Base-by-base conservation (phyloP, 2,888 invertebrate genomes). In the Rhogogaster chlorosoma region DNA sequence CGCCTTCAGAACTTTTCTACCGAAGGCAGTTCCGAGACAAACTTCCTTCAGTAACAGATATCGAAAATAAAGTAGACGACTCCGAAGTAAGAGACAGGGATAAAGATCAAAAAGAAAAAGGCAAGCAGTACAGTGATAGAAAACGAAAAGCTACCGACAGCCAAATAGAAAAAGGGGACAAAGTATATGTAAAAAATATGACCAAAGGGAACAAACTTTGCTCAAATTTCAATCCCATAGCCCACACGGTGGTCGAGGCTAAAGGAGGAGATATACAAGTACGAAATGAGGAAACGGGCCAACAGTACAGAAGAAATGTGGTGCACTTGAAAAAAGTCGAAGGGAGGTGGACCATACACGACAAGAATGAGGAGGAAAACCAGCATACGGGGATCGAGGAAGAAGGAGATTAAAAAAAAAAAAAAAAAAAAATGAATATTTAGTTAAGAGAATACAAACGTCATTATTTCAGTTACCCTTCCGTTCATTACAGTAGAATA, bases 321-420 rank as follows among this genome's bases (percentile, higher is more conserved):
- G 36, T 87, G 42, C 86, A 87, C 75, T 67, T 87, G 15, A 61
- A 61, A 61, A 86, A 86, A 67, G 67, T 86, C 26, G 86, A 87
- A 77, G 86, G 85, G 29, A 7, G 86, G 49, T 86, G 87, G 86
- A 38, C 86, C 80, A 84, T 78, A 75, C 36, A 36, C 3, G 36
- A 36, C 36, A 36, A 36, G 4, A 36, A 5, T 5, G 36, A 36
- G 5, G 36, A 36, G 36, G n/a, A n/a, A n/a, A n/a, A n/a, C n/a
- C n/a, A n/a, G n/a, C n/a, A n/a, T n/a, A n/a, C n/a, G n/a, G n/a
- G n/a, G n/a, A n/a, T n/a, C n/a, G n/a, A n/a, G n/a, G n/a, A n/a
- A n/a, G n/a, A n/a, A n/a, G n/a, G n/a, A n/a, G n/a, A n/a, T n/a
- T n/a, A n/a, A n/a, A n/a, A n/a, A n/a, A n/a, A n/a, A n/a, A n/a